A percentile compares a stretch with the other conserved stretches of the same genome.
Conservation (phyloP, 92 coral and sea anemone genomes). For the Micromussa lordhowensis region DNA sequence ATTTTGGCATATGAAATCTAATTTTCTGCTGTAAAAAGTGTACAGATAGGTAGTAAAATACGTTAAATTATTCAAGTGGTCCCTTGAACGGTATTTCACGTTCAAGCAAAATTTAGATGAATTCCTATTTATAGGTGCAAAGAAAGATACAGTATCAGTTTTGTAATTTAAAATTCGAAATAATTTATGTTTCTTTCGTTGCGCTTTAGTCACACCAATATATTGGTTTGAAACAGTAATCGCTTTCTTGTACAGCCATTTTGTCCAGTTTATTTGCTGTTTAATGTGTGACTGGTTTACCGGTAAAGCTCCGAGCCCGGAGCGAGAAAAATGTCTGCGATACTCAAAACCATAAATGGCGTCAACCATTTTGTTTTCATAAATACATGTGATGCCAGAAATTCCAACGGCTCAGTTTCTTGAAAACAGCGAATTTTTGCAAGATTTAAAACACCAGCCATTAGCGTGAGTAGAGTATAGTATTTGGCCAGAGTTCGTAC, state of each 20-base stretch:
- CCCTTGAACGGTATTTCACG: not conserved
- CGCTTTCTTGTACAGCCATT: not conserved
- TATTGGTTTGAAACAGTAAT: not conserved
- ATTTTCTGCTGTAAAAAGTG: slow-evolving; percentile 55
- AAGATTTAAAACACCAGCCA: too few species aligned
- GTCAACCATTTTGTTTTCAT: too few species aligned
- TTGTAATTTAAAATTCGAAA: not conserved
- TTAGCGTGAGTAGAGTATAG: too few species aligned
- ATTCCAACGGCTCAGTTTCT: too few species aligned
- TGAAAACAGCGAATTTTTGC: too few species aligned
- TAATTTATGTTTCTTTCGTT: not conserved
- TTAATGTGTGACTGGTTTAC: not conserved
- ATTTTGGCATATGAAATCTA: slow-evolving; percentile 37
- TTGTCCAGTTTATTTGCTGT: not conserved
- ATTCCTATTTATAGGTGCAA: not conserved
- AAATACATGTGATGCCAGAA: too few species aligned
- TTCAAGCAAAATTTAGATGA: not conserved
- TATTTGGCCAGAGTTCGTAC: too few species aligned
- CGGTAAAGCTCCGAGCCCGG: too few species aligned
- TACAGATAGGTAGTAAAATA: slow-evolving; percentile 35
- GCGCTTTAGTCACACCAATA: not conserved
- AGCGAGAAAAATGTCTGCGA: too few species aligned
- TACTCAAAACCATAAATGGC: too few species aligned
- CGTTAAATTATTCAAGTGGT: slow-evolving; percentile 45
- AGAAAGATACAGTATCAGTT: not conserved